Percentiles rank a stretch among this genome's conserved stretches.
Conservation (phyloP, 2,888 invertebrate genomes). For the Oxystoma pomonae region DNA sequence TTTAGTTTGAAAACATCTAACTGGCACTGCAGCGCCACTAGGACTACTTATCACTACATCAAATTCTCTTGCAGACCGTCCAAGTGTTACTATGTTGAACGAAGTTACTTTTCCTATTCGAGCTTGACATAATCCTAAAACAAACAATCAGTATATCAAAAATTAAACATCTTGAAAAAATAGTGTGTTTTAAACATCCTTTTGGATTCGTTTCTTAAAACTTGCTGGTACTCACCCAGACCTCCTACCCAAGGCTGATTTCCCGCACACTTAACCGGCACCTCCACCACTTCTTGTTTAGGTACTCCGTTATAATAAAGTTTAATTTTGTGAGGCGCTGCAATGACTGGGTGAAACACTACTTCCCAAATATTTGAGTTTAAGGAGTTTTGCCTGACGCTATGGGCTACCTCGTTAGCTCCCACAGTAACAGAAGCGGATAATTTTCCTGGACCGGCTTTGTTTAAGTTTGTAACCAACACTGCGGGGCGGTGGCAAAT, state of each 20-base stretch:
- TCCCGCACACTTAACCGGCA: slow-evolving; percentile 50
- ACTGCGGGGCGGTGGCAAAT: slow-evolving; percentile 78
- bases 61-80: slow-evolving; percentile 80
- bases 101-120: slow-evolving; percentile 77
- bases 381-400: slow-evolving; percentile 66
- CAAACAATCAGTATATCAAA: slow-evolving; percentile 1
- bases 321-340: slow-evolving; percentile 82
- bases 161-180: slow-evolving; percentile 45
- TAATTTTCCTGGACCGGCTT: slow-evolving; percentile 80
- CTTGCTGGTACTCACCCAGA: slow-evolving; percentile 60
- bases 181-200: too few species aligned
- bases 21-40: slow-evolving; percentile 46
- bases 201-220: too few species aligned
- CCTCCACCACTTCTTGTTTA: slow-evolving; percentile 55
- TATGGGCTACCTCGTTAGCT: slow-evolving; percentile 76
- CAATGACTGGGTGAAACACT: slow-evolving; percentile 81
- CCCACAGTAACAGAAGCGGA: slow-evolving; percentile 74
- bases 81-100: slow-evolving; percentile 85
- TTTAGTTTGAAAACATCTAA: slow-evolving; percentile 90
- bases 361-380: slow-evolving; percentile 76
- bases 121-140: slow-evolving; percentile 78
- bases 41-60: slow-evolving; percentile 75
- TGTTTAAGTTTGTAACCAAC: slow-evolving; percentile 59
- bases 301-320: slow-evolving; percentile 86
- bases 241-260: slow-evolving; percentile 59